These are phyloP conservation scores for Poecile atricapillus DNA, from an alignment of 2,113 vertebrate species.

Conservation along the genomic window DNA sequence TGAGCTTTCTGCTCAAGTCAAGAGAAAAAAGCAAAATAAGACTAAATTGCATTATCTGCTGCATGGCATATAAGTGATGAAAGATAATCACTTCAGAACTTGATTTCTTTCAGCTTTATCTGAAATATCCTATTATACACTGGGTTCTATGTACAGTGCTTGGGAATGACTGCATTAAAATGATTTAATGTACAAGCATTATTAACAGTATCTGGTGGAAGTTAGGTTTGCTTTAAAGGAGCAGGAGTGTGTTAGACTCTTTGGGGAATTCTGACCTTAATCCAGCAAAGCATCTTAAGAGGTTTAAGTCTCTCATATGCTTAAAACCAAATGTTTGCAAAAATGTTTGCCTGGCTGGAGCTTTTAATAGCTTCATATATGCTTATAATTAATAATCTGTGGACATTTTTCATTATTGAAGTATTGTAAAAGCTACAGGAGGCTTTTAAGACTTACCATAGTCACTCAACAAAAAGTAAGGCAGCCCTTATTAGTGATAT, in stretches of 20 bases:
- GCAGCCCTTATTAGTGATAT: background rate
- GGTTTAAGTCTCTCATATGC: background rate
- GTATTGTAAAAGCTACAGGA: background rate
- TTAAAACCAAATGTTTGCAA: background rate
- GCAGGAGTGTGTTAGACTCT: background rate
- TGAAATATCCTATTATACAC: background rate
- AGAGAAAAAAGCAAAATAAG: background rate
- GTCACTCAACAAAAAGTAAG: conserved; percentile 8
- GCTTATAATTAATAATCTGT: background rate
- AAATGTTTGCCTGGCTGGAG: background rate
- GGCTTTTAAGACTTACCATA: background rate
- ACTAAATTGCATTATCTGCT: background rate
- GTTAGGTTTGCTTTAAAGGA: background rate
- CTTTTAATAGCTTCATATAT: conserved; percentile 5
- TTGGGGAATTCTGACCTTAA: conserved; percentile 11
- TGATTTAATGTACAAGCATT: background rate
- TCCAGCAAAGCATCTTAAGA: background rate
- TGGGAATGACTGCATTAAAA: background rate
- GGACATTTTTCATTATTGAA: background rate
- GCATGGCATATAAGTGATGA: background rate
- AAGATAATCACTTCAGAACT: background rate
- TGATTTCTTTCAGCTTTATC: background rate
- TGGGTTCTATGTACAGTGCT: background rate
- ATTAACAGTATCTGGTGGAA: background rate
- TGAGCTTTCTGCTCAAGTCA: background rate